Conservation (phyloP, 2,113 vertebrate genomes). For the Herpailurus yagouaroundi region DNA sequence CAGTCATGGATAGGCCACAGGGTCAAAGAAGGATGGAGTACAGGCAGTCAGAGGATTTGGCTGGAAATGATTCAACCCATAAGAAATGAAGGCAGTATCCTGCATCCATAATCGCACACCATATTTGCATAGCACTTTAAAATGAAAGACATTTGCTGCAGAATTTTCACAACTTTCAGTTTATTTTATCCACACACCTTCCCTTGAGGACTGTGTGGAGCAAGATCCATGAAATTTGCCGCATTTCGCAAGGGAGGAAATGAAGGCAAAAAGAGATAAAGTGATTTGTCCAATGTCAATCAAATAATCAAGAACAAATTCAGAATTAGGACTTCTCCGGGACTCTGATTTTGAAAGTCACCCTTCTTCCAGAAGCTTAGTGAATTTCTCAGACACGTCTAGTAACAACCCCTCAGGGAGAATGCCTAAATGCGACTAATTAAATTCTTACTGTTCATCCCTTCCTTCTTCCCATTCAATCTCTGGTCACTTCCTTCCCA, state of each 20-base stretch:
- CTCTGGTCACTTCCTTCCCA: background rate
- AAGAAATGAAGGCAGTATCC: background rate
- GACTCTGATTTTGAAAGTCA: background rate
- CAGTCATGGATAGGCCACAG: background rate
- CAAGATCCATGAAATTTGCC: background rate
- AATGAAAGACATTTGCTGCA: background rate
- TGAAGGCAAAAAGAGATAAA: background rate
- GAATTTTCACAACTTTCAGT: constrained; percentile 20
- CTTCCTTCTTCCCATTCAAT: background rate
- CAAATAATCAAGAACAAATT: constrained; percentile 9
- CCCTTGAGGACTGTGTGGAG: constrained; percentile 8
- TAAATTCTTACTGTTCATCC: background rate
- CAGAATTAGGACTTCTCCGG: background rate
- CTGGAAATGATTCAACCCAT: background rate
- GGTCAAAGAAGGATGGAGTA: background rate
- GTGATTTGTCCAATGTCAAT: background rate
- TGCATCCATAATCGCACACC: background rate
- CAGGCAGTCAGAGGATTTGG: background rate
- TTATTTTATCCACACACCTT: constrained; percentile 64
- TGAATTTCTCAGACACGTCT: background rate
- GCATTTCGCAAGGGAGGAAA: background rate
- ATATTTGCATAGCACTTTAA: constrained; percentile 2
- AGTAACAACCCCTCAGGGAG: background rate
- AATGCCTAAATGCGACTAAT: background rate
- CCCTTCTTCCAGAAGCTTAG: background rate